phyloP scores from a whole-genome alignment of 2,797 vertebrate species.

The Parauchenoglanis ngamensis region DNA sequence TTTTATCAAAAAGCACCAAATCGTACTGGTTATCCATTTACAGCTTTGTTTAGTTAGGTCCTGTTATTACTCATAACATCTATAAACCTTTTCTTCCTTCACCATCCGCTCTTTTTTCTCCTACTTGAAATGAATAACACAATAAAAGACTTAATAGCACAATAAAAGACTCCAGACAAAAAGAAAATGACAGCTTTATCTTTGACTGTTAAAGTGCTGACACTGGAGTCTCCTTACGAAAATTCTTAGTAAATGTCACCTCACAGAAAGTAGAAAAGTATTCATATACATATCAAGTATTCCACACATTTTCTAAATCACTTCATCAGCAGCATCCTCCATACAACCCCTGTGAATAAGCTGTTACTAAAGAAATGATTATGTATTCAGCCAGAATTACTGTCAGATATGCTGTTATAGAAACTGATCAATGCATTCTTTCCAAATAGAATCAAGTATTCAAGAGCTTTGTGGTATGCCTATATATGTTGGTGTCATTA shows the following conservation, averaged over 20 bases:
- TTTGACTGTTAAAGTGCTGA: background rate
- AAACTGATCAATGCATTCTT: background rate
- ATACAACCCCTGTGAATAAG: background rate
- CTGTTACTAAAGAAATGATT: background rate
- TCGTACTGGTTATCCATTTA: background rate
- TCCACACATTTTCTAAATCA: too few species aligned
- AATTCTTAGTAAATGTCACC: background rate
- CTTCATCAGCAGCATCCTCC: background rate
- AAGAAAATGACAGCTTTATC: background rate
- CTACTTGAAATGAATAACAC: background rate
- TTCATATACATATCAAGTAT: background rate
- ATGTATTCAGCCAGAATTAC: background rate
- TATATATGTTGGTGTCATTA: background rate
- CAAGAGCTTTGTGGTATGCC: background rate
- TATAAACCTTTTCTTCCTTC: background rate
- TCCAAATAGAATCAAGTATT: background rate
- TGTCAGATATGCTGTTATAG: background rate
- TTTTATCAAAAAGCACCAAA: background rate
- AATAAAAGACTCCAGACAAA: background rate
- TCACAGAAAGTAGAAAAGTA: background rate
- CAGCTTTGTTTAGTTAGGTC: background rate
- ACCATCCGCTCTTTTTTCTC: background rate
- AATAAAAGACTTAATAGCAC: background rate
- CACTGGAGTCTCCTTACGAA: background rate
- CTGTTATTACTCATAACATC: background rate